Conservation (phyloP, 2,113 vertebrate species). For the Sisor rabdophorus region DNA sequence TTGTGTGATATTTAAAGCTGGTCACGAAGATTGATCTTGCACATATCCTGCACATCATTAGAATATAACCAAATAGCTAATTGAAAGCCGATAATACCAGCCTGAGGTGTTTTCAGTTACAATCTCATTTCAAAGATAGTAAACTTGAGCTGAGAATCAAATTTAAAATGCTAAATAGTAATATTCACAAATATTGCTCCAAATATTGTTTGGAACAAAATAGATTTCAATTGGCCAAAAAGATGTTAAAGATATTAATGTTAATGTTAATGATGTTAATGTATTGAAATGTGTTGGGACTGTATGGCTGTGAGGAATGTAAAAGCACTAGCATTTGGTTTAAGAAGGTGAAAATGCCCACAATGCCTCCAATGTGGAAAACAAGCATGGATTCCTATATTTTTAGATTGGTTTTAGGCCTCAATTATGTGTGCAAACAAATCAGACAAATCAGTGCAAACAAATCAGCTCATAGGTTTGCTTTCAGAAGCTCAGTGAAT, state of each 20-base stretch:
- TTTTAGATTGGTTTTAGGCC: too few relatives aligned
- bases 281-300: constrained; percentile 4
- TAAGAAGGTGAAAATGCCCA: background rate
- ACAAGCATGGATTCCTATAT: too few relatives aligned
- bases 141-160: background rate
- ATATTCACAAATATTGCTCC: background rate
- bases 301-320: background rate
- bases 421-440: too few relatives aligned
- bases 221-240: constrained; percentile 10
- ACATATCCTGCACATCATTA: constrained; percentile 14
- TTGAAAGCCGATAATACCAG: constrained; percentile 5
- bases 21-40: background rate
- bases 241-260: background rate
- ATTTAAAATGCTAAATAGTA: background rate
- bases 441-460: too few relatives aligned
- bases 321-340: background rate
- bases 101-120: background rate
- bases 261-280: background rate
- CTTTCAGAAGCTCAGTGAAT: too few relatives aligned
- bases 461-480: too few relatives aligned
- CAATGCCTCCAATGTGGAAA: background rate
- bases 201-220: background rate
- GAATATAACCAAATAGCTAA: background rate
- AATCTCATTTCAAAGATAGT: background rate
- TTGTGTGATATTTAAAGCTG: background rate